Conservation (phyloP, 37 sponge, comb jelly and placozoan genomes). For the Diacarnus erythraeanus region DNA sequence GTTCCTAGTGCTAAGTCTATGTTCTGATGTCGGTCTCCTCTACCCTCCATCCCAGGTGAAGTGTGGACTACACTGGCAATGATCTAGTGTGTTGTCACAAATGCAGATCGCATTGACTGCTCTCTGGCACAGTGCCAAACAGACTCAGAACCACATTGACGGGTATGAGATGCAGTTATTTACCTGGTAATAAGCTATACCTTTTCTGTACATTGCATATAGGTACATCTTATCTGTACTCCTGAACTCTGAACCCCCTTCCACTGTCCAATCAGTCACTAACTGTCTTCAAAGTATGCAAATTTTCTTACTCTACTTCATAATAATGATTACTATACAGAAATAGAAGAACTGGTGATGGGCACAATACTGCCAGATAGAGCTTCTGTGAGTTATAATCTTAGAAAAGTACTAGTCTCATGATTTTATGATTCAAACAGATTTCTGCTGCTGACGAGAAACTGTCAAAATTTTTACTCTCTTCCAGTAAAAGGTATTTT, state of each 20-base stretch:
- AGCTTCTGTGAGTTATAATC: constrained; percentile 8
- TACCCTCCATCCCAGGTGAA: constrained; percentile 89
- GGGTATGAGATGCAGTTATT: constrained; percentile 31
- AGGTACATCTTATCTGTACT: constrained; percentile 49
- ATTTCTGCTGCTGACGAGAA: background rate
- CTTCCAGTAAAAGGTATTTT: background rate
- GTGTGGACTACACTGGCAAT: no score
- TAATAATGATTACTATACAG: no score
- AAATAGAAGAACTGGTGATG: constrained; percentile 43
- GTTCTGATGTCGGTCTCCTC: constrained; percentile 66
- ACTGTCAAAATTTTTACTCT: background rate
- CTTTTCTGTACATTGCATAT: background rate
- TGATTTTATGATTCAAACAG: background rate
- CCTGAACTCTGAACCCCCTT: constrained; percentile 14
- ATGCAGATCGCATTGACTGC: constrained; percentile 83
- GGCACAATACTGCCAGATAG: constrained; percentile 19
- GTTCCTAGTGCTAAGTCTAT: constrained; percentile 62
- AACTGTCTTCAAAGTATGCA: background rate
- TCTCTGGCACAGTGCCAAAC: constrained; percentile 53
- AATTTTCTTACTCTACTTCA: background rate
- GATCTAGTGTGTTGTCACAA: background rate
- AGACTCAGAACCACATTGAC: constrained; percentile 44
- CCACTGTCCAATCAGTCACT: background rate
- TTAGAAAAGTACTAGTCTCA: no score
- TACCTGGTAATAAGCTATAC: background rate